Evolutionary conservation across 2,113 vertebrate genomes (phyloP), one percentile per base, ranked within the genome.

Genomic region (Pelecanoides urinatrix): DNA sequence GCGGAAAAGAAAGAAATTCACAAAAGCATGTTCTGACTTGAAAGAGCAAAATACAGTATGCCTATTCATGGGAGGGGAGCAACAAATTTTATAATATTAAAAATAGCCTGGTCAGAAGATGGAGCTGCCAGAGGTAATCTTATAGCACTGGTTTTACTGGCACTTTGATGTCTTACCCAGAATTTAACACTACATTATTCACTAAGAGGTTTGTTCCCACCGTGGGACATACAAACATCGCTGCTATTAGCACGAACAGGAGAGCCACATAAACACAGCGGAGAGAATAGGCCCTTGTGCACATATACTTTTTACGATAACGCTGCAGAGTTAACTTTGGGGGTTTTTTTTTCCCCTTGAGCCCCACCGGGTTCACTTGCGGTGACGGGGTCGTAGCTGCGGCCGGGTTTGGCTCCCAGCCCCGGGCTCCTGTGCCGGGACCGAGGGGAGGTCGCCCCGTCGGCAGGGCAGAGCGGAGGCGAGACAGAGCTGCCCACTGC

Each of bases 231-330:
- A 29, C 62, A n/a, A 61, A 65, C 87, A 40, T 90, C 17, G 1
- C 96, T 94, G 91, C 96, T 90, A 79, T 92, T 93, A 89, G 85
- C 94, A 66, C 6, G 1, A 68, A 79, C 90, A 83, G 61, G 94
- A 95, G 80, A 96, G 75, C 68, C 95, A 95, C 80, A 36, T 79
- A 94, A 84, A 93, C 14, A 2, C 73, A 68, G 77, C 1, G 0
- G 77, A 93, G 73, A 96, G 95, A 96, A 87, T 2, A 94, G 92
- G 59, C 61, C 80, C 77, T 94, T 92, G 76, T 92, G 87, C 52
- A 42, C 7, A 1, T 59, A 19, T 8, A 59, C 27, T 66, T 93
- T 84, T 92, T 53, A 80, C 3, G 8, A 61, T 85, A 68, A 89
- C 30, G 50, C 40, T 84, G 70, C 13, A 1, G 55, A 85, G 40